Conservation (phyloP, 1,140 invertebrate species). For the Nephotettix cincticeps region DNA sequence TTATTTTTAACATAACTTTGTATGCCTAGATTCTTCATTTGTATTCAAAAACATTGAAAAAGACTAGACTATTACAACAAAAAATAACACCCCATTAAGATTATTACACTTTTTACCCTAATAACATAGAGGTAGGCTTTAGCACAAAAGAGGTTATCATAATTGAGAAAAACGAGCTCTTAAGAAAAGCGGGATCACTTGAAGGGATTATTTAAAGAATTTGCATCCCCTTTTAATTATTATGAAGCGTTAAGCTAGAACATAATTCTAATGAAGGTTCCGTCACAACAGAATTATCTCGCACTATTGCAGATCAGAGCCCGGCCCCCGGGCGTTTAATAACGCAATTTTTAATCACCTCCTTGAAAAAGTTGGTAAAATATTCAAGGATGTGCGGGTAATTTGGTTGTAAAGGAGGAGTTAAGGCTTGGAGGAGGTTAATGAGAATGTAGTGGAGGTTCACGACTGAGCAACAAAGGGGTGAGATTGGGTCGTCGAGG, state of each 20-base stretch:
- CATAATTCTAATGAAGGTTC: constrained; percentile 19
- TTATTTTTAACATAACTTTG: too few relatives aligned
- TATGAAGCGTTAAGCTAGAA: constrained; percentile 17
- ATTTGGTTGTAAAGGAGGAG: background rate
- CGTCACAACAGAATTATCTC: constrained; percentile 10
- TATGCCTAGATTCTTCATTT: background rate
- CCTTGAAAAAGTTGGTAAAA: constrained; percentile 1
- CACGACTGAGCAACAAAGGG: too few relatives aligned
- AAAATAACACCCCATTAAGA: background rate
- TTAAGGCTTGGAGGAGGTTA: background rate
- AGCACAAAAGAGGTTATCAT: background rate
- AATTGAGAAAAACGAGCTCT: constrained; percentile 2
- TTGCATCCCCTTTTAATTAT: constrained; percentile 22
- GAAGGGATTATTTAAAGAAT: constrained; percentile 11
- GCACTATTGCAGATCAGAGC: constrained; percentile 16
- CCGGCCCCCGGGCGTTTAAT: background rate
- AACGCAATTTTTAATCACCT: constrained; percentile 14
- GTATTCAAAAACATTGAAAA: background rate
- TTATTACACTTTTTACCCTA: background rate
- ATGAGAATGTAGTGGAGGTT: background rate
- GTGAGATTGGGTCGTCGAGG: too few relatives aligned
- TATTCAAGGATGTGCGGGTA: background rate
- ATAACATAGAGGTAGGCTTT: background rate
- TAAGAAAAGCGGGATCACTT: constrained; percentile 8
- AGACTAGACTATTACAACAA: too few relatives aligned